Conservation (phyloP, 2,797 vertebrate species). For the Capromys pilorides region DNA sequence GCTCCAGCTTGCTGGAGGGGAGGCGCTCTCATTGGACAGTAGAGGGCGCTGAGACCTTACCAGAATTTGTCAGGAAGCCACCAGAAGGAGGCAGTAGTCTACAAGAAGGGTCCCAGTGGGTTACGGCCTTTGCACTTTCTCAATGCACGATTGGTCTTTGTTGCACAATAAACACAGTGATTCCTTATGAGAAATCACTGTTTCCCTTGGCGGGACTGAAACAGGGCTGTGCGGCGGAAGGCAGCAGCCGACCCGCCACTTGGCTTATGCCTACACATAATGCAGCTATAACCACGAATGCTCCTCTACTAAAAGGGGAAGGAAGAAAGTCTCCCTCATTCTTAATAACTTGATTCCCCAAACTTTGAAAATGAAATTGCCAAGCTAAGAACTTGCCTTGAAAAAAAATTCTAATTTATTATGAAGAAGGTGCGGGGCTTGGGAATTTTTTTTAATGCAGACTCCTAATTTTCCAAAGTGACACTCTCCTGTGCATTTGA, state of each 20-base stretch:
- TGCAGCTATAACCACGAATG: not conserved
- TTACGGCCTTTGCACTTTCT: constrained; percentile 15
- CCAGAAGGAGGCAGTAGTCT: constrained; percentile 41
- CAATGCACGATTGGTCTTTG: not conserved
- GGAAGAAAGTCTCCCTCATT: constrained; percentile 41
- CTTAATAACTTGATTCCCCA: constrained; percentile 79
- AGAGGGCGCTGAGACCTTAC: constrained; percentile 2
- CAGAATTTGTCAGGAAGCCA: not conserved
- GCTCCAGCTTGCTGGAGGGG: accelerated
- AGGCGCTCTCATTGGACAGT: not conserved
- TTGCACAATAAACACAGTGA: not conserved
- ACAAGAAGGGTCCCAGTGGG: constrained; percentile 1
- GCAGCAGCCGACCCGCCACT: not conserved
- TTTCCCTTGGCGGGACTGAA: not conserved
- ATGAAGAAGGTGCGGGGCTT: constrained; percentile 71
- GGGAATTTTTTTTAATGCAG: constrained; percentile 79
- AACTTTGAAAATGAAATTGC: constrained; percentile 77
- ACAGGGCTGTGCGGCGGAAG: not conserved
- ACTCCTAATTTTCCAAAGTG: constrained; percentile 80
- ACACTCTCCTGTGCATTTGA: constrained; percentile 67
- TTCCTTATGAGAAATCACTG: not conserved
- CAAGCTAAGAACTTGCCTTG: constrained; percentile 58
- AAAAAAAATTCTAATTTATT: constrained; percentile 71
- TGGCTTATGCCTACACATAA: constrained; percentile 28
- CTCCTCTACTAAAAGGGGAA: constrained; percentile 53